phyloP scores from a whole-genome alignment of 2,888 invertebrate genomes.

The Lasioglossum figueresi region DNA sequence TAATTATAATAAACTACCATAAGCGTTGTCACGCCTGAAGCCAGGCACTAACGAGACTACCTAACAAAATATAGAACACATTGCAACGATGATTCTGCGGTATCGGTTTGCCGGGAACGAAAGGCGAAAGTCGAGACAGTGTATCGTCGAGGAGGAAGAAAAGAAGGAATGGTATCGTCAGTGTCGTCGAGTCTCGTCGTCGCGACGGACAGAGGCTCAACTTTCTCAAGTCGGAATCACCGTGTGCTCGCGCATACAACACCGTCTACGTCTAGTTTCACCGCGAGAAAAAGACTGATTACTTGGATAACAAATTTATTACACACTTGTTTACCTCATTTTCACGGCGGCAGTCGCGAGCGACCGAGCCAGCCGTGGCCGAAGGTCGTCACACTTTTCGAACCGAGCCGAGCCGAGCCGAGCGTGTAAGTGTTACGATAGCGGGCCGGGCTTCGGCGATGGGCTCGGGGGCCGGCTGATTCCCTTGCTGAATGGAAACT shows the following conservation, averaged over 20 bases:
- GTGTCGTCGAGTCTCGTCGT: not conserved
- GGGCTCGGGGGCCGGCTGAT: too few species aligned
- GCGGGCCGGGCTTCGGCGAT: not conserved
- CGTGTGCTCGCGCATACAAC: not conserved
- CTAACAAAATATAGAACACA: not conserved
- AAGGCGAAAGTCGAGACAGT: slow-evolving; percentile 8
- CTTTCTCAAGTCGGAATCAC: slow-evolving; percentile 23
- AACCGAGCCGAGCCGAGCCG: not conserved
- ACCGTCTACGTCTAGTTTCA: not conserved
- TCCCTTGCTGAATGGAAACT: not conserved
- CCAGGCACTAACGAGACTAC: not conserved
- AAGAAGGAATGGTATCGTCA: not conserved
- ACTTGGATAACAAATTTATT: slow-evolving; percentile 24
- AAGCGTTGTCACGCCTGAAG: too few species aligned
- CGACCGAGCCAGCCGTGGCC: slow-evolving; percentile 36
- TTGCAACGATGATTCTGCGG: not conserved
- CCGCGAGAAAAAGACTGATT: slow-evolving; percentile 23
- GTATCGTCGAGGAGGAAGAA: not conserved
- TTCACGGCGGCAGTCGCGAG: slow-evolving; percentile 39
- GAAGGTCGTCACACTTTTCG: slow-evolving; percentile 54
- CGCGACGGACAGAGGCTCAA: not conserved
- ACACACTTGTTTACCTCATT: slow-evolving; percentile 34
- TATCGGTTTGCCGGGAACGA: not conserved
- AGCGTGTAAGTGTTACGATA: slow-evolving; percentile 4
- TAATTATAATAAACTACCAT: not conserved